phyloP scores from a whole-genome alignment of 2,888 invertebrate genomes.

The Agrotis segetum region DNA sequence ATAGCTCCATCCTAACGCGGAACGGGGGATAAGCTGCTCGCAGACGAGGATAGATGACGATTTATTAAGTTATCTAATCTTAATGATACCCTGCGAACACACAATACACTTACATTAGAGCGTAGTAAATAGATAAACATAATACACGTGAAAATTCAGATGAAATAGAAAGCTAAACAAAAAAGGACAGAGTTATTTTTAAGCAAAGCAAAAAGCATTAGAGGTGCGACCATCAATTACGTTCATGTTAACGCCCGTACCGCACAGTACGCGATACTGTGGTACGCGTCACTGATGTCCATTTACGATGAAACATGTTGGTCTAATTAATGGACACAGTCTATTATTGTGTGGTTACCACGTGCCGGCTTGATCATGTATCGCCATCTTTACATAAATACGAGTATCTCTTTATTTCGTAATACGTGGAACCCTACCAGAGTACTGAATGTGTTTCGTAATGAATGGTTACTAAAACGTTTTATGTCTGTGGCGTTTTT shows the following conservation, averaged over 20 bases:
- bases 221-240: constrained; percentile 61
- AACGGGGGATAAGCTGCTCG: constrained; percentile 78
- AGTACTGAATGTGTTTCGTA: constrained; percentile 12
- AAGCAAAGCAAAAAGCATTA: constrained; percentile 57
- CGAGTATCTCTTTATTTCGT: constrained; percentile 25
- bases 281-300: constrained; percentile 82
- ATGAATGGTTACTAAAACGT: constrained; percentile 20
- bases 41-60: constrained; percentile 76
- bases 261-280: constrained; percentile 75
- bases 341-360: constrained; percentile 81
- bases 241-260: constrained; percentile 54
- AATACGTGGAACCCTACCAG: constrained; percentile 27
- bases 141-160: constrained; percentile 38
- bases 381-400: constrained; percentile 45
- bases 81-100: constrained; percentile 56
- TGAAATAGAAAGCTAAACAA: constrained; percentile 35
- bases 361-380: constrained; percentile 64
- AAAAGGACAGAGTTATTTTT: constrained; percentile 36
- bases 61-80: constrained; percentile 75
- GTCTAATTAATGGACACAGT: constrained; percentile 86
- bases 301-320: constrained; percentile 86
- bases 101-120: constrained; percentile 41
- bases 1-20: constrained; percentile 81
- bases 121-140: constrained; percentile 33
- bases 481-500: constrained; percentile 5